Conservation (phyloP, 1,140 invertebrate species). For the Schlechtendalia chinensis region DNA sequence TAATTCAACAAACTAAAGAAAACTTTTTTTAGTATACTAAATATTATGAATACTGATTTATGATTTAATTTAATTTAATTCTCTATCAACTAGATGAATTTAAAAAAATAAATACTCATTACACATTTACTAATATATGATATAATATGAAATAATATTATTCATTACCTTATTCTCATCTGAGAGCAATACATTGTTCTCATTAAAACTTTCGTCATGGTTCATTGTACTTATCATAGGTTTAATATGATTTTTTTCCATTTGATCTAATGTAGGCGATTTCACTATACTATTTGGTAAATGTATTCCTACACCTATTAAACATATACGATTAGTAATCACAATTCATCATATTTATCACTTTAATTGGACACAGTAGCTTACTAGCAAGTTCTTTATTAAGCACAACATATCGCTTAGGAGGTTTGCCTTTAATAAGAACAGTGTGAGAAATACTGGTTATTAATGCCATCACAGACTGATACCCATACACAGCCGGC, state of each 20-base stretch:
- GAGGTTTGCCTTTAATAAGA: conserved; percentile 56
- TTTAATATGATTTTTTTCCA: conserved; percentile 27
- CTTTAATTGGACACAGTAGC: not conserved
- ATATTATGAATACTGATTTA: too few species aligned
- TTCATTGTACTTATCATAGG: not conserved
- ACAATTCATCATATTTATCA: not conserved
- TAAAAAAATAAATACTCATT: too few species aligned
- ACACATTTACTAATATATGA: too few species aligned
- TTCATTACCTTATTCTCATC: conserved; percentile 27
- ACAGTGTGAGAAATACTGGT: conserved; percentile 64
- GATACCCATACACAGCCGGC: conserved; percentile 62
- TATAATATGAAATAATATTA: too few species aligned
- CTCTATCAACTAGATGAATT: too few species aligned
- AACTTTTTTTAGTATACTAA: too few species aligned
- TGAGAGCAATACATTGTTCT: not conserved
- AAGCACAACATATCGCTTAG: conserved; percentile 57
- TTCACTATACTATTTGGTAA: conserved; percentile 37
- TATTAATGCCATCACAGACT: conserved; percentile 59
- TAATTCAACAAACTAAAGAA: too few species aligned
- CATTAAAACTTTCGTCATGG: not conserved
- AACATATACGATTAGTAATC: not conserved
- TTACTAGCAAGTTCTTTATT: conserved; percentile 58
- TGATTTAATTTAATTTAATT: too few species aligned
- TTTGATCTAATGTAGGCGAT: not conserved
- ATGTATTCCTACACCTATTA: conserved; percentile 34